Evolutionary conservation across 2,797 vertebrate genomes (phyloP).

Genomic region (Smutsia temminckii): DNA sequence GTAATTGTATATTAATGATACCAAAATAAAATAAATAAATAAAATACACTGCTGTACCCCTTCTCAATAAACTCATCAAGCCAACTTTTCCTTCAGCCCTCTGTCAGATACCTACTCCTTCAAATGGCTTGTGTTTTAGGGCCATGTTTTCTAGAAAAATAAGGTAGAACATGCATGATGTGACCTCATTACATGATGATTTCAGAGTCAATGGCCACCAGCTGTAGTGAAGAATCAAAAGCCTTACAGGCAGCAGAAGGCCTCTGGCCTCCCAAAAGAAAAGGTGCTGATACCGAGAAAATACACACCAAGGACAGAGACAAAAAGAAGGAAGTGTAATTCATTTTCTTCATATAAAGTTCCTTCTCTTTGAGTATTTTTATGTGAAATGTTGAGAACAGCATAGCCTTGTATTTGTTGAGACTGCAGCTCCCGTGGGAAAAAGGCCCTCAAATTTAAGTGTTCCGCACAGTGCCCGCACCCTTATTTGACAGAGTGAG

Average conservation of each 20-base stretch:
- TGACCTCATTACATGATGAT: background rate
- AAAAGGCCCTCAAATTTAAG: background rate
- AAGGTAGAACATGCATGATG: background rate
- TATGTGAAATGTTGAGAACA: conserved; percentile 44
- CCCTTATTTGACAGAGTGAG: background rate
- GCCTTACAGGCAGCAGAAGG: background rate
- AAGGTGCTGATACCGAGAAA: background rate
- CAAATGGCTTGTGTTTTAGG: background rate
- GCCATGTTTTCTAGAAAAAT: conserved; percentile 13
- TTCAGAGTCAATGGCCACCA: conserved; percentile 28
- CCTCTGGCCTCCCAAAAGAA: background rate
- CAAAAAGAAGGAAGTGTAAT: background rate
- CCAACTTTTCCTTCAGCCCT: background rate
- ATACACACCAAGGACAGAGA: background rate
- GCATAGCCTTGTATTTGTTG: background rate
- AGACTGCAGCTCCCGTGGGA: conserved; percentile 9
- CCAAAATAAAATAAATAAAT: too few species aligned
- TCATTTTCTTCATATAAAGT: background rate
- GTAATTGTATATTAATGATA: too few species aligned
- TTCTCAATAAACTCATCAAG: background rate
- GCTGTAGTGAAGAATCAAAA: conserved; percentile 7
- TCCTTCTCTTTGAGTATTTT: conserved; percentile 30
- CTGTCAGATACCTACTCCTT: background rate
- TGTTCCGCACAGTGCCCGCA: background rate
- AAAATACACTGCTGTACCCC: background rate